Conservation (phyloP, 2,113 vertebrate species). For the Coracopsis vasa region DNA sequence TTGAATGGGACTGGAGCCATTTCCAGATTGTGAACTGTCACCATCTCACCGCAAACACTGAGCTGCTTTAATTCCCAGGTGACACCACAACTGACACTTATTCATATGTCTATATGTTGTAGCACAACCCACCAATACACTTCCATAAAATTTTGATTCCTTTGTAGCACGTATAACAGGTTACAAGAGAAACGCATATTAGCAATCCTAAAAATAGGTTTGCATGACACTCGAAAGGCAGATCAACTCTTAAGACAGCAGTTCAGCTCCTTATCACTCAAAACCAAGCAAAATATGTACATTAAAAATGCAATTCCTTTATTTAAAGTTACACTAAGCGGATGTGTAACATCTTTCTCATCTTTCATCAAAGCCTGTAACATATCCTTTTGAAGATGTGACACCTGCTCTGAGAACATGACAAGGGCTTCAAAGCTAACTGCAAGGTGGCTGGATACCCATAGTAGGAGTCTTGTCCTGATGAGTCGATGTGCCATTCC, state of each 20-base stretch:
- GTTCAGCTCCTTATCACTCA: not conserved
- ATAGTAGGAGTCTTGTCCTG: not conserved
- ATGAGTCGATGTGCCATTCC: not conserved
- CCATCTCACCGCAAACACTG: not conserved
- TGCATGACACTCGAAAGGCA: not conserved
- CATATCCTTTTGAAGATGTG: not conserved
- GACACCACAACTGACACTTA: accelerated
- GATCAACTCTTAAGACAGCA: not conserved
- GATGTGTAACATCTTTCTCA: not conserved
- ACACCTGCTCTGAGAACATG: not conserved
- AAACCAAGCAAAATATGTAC: not conserved
- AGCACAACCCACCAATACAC: not conserved
- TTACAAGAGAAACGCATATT: not conserved
- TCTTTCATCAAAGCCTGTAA: not conserved
- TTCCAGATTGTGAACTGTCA: not conserved
- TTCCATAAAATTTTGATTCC: not conserved
- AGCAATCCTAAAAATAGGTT: not conserved
- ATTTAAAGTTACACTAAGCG: not conserved
- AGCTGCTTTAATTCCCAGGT: not conserved
- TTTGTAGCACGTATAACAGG: not conserved
- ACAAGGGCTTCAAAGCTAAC: not conserved
- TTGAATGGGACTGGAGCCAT: accelerated
- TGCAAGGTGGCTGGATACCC: not conserved
- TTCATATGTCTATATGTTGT: accelerated
- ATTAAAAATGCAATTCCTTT: not conserved